Base-by-base conservation (phyloP, 92 coral and sea anemone species). In the Umimayanthus chanpuru region DNA sequence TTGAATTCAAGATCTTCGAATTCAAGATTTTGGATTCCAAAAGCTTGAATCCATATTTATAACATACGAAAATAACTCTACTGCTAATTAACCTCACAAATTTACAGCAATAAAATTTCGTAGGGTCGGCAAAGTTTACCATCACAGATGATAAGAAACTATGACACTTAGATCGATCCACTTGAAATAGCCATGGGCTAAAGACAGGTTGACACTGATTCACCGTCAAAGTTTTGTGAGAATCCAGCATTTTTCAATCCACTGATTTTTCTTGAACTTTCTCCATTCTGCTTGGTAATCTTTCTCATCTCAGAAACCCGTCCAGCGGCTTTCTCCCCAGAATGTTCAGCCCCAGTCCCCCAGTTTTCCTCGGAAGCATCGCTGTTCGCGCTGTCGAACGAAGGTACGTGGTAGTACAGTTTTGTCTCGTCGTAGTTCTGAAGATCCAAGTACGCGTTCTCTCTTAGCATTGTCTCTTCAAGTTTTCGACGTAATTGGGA, bases 341-440 rank as follows among this genome's bases (percentile, higher is more conserved):
- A 75, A 6, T 44, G 67, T 8, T 29, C 87, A 11, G 43, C 26
- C 38, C 29, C 67, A 47, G 30, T 28, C 66, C 23, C 25, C 47
- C 21, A 20, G 78, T 41, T 32, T 56, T 68, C 58, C 8, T 11
- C 39, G 40, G 58, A 68, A 32, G 36, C 36, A 32, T 32, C 36
- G 36, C 36, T 32, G 36, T 32, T 32, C 36, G 36, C 87, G 78
- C 98, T 94, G 88, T 93, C 89, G 78, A 93, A 94, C 28, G 98
- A 94, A 29, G 98, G 95, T 32, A 93, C 98, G 38, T 93, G 92
- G 74, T 94, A 94, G 86, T 90, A 94, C 64, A 91, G 93, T 23
- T 91, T 77, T 40, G 94, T 71, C 85, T 93, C 98, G 86, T 94
- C 98, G 66, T 89, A 75, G 39, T 81, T 90, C 80, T 91, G 89